These are phyloP conservation scores for Ictalurus furcatus DNA, from an alignment of 2,113 vertebrate species.

Conservation along the genomic window DNA sequence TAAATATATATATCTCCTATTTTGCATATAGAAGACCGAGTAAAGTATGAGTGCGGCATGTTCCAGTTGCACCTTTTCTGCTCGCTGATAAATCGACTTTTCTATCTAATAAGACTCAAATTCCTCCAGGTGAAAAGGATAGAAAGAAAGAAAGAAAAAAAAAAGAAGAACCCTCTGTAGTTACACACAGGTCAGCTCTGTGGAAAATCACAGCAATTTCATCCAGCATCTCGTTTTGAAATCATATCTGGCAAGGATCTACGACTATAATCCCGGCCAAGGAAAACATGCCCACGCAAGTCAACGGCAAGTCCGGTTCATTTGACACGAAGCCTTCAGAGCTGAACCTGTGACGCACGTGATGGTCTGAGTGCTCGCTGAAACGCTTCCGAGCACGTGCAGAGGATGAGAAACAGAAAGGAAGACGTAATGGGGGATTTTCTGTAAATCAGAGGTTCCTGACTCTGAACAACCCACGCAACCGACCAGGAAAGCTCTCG, in stretches of 20 bases:
- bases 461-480: neutral
- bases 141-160: no score
- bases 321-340: neutral
- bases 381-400: neutral
- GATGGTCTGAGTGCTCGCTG: neutral
- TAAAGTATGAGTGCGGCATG: neutral
- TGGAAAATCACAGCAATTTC: slow-evolving; percentile 27
- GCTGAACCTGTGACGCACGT: neutral
- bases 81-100: neutral
- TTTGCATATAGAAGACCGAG: neutral
- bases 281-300: neutral
- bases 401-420: neutral
- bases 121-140: neutral
- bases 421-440: neutral
- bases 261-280: neutral
- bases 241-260: neutral
- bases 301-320: neutral
- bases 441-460: neutral
- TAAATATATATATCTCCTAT: neutral
- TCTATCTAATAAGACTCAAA: neutral
- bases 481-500: neutral
- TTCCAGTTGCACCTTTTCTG: neutral
- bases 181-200: neutral
- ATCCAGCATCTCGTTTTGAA: no score
- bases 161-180: neutral